Conservation (phyloP, 2,888 invertebrate species). For the Laothoe populi region DNA sequence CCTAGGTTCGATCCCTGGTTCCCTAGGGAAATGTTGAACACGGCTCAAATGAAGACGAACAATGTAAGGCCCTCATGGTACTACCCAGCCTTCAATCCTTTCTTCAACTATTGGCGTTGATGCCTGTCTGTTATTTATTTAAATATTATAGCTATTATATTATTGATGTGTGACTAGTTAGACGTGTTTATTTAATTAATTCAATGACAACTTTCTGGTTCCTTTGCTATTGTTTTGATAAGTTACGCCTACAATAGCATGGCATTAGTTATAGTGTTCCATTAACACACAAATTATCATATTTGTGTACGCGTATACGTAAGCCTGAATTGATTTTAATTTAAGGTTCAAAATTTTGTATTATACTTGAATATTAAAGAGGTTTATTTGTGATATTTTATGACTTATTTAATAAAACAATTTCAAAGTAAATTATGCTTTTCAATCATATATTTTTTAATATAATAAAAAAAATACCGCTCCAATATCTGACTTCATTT, state of each 20-base stretch:
- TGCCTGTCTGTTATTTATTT: constrained; percentile 34
- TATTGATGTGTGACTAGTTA: constrained; percentile 22
- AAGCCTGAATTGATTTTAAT: neutral
- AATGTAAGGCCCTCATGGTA: constrained; percentile 49
- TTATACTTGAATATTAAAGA: no score
- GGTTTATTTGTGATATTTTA: no score
- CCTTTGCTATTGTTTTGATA: constrained; percentile 9
- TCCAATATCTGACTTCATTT: no score
- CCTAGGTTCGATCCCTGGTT: constrained; percentile 50
- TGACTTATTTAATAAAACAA: no score
- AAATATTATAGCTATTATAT: neutral
- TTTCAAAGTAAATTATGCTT: no score
- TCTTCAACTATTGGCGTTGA: constrained; percentile 50
- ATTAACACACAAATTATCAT: constrained; percentile 2
- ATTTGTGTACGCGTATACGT: neutral
- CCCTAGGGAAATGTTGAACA: constrained; percentile 45
- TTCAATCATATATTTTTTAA: no score
- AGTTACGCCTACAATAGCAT: constrained; percentile 4
- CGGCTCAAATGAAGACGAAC: constrained; percentile 40
- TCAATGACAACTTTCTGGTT: neutral
- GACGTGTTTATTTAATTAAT: constrained; percentile 15
- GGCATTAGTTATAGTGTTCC: neutral
- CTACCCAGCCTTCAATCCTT: constrained; percentile 57
- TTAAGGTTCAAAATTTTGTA: neutral
- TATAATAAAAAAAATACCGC: no score